These are phyloP conservation scores for Capitella teleta DNA, from an alignment of 1,140 invertebrate species.

Conservation along the genomic window DNA sequence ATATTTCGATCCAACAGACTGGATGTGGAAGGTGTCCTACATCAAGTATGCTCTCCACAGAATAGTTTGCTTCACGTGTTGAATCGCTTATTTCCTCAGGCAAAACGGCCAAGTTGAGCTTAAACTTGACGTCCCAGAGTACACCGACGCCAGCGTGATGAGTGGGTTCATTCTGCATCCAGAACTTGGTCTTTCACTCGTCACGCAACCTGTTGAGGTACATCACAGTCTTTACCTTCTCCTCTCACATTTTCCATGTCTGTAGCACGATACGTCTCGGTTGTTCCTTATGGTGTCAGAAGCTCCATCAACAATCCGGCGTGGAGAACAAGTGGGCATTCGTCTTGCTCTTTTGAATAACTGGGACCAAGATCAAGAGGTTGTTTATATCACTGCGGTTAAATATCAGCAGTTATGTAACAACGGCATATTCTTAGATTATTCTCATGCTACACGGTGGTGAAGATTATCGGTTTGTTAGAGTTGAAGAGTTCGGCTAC, in stretches of 20 bases:
- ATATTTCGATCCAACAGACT: not conserved
- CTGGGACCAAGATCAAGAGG: constrained; percentile 12
- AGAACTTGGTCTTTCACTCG: not conserved
- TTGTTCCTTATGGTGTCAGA: constrained; percentile 6
- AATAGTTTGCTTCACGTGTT: not conserved
- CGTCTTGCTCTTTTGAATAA: constrained; percentile 9
- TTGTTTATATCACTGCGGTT: too few relatives aligned
- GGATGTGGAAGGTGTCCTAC: not conserved
- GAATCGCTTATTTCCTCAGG: not conserved
- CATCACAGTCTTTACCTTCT: too few relatives aligned
- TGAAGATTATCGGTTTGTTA: constrained; percentile 8
- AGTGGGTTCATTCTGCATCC: not conserved
- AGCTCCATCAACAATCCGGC: constrained; percentile 3
- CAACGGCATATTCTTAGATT: constrained; percentile 1
- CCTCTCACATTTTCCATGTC: too few relatives aligned
- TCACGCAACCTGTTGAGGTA: not conserved
- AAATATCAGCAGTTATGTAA: too few relatives aligned
- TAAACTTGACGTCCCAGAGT: not conserved
- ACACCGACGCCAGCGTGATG: not conserved
- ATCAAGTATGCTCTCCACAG: not conserved
- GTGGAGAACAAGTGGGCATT: constrained; percentile 11
- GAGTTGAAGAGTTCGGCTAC: constrained; percentile 11
- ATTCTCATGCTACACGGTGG: constrained; percentile 8
- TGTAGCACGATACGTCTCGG: constrained; percentile 11
- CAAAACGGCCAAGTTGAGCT: not conserved